Conservation (phyloP, 2,888 invertebrate genomes). For the Phanerotoma sp. region DNA sequence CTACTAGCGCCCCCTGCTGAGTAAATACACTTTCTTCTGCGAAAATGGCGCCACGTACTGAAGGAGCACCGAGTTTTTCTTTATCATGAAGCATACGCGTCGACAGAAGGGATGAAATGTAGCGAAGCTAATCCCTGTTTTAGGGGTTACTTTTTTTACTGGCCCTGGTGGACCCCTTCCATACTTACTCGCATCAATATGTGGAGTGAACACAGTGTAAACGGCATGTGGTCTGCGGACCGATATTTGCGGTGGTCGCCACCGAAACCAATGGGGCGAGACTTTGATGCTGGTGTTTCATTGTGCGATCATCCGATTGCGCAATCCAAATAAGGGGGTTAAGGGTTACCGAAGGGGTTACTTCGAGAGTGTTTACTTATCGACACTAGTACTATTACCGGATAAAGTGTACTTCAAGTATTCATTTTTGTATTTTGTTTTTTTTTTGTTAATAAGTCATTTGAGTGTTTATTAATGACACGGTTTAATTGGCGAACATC, state of each 20-base stretch:
- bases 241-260: conserved; percentile 17
- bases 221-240: conserved; percentile 31
- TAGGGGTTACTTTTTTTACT: conserved; percentile 9
- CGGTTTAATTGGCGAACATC: too few species aligned
- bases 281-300: conserved; percentile 51
- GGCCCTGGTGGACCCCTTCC: neutral
- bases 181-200: neutral
- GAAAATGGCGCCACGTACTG: conserved; percentile 21
- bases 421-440: neutral
- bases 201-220: conserved; percentile 2
- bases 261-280: conserved; percentile 41
- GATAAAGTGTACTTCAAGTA: neutral
- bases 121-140: conserved; percentile 54
- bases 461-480: too few species aligned
- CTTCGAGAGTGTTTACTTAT: conserved; percentile 36
- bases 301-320: conserved; percentile 54
- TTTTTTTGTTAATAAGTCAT: too few species aligned
- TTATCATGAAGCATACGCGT: conserved; percentile 46
- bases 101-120: conserved; percentile 56
- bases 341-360: neutral
- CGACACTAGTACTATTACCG: conserved; percentile 9
- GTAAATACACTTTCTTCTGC: conserved; percentile 14
- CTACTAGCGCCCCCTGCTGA: conserved; percentile 8
- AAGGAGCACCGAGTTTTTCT: conserved; percentile 5
- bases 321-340: conserved; percentile 4